Base-by-base conservation (phyloP, 1,140 invertebrate species). In the Cyclargus thomasi region DNA sequence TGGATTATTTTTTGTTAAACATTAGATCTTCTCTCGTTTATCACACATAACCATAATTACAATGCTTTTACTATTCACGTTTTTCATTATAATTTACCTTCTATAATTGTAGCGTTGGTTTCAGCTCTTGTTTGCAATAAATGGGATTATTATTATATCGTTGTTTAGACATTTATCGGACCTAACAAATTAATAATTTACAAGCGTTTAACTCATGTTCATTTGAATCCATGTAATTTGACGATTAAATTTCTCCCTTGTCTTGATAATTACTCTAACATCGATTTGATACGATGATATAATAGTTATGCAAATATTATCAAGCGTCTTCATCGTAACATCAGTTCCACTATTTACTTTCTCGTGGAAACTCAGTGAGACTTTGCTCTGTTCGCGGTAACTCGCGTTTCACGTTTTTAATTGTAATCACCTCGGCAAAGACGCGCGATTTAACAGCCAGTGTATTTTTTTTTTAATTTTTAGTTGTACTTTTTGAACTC, bases 371-470 rank as follows among this genome's bases (percentile, higher is more conserved):
- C 55, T 20, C 55, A 20, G 18, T 21, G 18, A 18, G 55, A 20
- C 55, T 59, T 59, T 18, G 18, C 55, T 59, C 55, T 20, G 55
- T 18, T 59, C 17, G 55, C 18, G 55, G 8, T 59, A 59, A 59
- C 55, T 59, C 55, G 55, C 55, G 55, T 59, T 22, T 55, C 53
- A 55, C 53, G 18, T 55, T 55, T 55, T 55, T 55, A 55, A 55
- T 18, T 55, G 18, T n/a, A 18, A n/a, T 53, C 4, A 11, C 47
- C n/a, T 53, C 18, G 53, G 16, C 8, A 47, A 47, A 47, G 39
- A 47, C 39, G 39, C 29, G 29, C 29, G 29, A 6, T 29, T 29
- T 29, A 29, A 29, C 4, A 29, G 29, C 29, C 29, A 29, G 29
- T 29, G 29, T 29, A 29, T 29, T 29, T 29, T 29, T 29, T 7